A percentile compares a stretch with the other conserved stretches of the same genome.
Evolutionary conservation across 2,113 vertebrate species (phyloP).

Genomic region (Cettia cetti): DNA sequence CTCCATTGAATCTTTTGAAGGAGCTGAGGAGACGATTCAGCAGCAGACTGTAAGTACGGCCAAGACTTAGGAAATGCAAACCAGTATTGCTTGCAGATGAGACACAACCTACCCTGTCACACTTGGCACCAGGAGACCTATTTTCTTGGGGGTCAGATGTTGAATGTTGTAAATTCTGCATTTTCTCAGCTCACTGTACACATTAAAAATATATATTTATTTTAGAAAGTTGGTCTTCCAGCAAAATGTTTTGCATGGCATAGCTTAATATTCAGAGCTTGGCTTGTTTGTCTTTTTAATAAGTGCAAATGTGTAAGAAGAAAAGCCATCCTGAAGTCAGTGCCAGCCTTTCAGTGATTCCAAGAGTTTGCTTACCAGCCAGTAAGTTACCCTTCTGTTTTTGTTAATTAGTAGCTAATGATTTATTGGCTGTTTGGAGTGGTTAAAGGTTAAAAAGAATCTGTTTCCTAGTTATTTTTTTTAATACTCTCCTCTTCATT

Average conservation of each 20-base stretch:
- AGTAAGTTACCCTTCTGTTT: conserved; percentile 39
- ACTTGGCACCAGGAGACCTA: not conserved
- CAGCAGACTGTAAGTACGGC: not conserved
- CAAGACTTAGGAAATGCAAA: not conserved
- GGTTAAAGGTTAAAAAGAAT: conserved; percentile 64
- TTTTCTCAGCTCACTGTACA: not conserved
- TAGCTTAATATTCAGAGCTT: conserved; percentile 6
- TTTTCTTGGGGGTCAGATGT: not conserved
- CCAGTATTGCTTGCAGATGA: not conserved
- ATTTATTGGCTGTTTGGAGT: conserved; percentile 41
- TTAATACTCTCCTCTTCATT: not conserved
- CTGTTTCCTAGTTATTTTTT: conserved; percentile 59
- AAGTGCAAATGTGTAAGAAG: conserved; percentile 16
- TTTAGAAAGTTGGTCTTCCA: not conserved
- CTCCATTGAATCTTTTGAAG: not conserved
- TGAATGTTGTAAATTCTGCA: not conserved
- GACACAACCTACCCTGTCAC: not conserved
- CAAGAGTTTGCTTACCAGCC: conserved; percentile 28
- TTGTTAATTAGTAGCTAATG: conserved; percentile 64
- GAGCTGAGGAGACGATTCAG: not conserved
- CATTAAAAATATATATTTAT: not conserved
- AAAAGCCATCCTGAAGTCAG: conserved; percentile 29
- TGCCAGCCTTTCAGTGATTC: conserved; percentile 35
- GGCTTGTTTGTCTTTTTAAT: not conserved
- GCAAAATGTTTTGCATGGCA: not conserved